Evolutionary conservation across 2,113 vertebrate genomes (phyloP).

Genomic region (Calypte anna): DNA sequence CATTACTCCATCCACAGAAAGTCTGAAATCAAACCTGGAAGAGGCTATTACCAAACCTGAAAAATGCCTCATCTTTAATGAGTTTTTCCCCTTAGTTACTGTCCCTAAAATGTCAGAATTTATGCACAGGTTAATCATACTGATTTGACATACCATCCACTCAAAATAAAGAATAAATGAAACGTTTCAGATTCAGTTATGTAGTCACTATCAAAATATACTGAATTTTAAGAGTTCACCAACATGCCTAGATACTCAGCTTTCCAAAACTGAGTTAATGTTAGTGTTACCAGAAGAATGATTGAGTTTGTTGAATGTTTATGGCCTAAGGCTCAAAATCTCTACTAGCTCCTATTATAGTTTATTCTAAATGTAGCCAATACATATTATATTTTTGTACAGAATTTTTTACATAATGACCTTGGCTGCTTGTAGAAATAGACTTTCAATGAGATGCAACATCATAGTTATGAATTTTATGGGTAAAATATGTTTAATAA

Average conservation of each 20-base stretch:
- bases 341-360: constrained; percentile 13
- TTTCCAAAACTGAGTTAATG: constrained; percentile 31
- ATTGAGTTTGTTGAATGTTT: constrained; percentile 47
- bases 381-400: background rate
- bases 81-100: background rate
- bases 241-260: background rate
- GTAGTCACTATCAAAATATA: constrained; percentile 1
- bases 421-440: background rate
- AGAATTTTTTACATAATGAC: constrained; percentile 48
- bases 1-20: background rate
- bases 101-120: constrained; percentile 32
- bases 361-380: constrained; percentile 37
- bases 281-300: constrained; percentile 33
- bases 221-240: constrained; percentile 31
- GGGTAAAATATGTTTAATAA: constrained; percentile 20
- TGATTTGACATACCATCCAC: constrained; percentile 4
- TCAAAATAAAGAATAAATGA: constrained; percentile 16
- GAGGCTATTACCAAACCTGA: background rate
- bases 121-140: background rate
- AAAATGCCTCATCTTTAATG: background rate
- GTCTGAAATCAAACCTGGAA: background rate
- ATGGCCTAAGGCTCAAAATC: constrained; percentile 45
- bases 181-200: constrained; percentile 41
- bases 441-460: constrained; percentile 11
- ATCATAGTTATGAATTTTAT: background rate